Conservation (phyloP, 2,888 invertebrate species). For the Melanotus villosus region DNA sequence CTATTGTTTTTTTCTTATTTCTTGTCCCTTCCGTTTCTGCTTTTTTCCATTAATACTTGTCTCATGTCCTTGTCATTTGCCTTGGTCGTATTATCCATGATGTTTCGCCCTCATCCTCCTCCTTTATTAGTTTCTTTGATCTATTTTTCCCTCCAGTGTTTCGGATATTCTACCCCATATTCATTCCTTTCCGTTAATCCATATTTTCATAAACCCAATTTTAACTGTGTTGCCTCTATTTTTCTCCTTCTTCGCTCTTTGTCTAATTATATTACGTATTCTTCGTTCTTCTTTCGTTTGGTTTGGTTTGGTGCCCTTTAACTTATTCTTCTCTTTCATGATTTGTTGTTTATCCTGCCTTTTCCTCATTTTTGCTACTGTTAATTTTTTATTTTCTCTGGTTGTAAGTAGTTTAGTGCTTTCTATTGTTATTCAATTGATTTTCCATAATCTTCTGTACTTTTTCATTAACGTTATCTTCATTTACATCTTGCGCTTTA, state of each 20-base stretch:
- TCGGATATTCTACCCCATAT: slow-evolving; percentile 2
- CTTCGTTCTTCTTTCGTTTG: slow-evolving; percentile 26
- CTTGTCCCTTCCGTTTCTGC: slow-evolving; percentile 3
- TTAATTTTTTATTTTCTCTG: slow-evolving; percentile 2
- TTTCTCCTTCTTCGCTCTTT: slow-evolving; percentile 4
- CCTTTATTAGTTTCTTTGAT: slow-evolving; percentile 3
- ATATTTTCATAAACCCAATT: slow-evolving; percentile 21
- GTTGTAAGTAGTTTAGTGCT: slow-evolving; percentile 12
- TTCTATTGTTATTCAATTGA: slow-evolving; percentile 13
- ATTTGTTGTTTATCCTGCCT: neutral
- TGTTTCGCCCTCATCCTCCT: slow-evolving; percentile 7
- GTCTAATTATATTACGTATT: slow-evolving; percentile 18
- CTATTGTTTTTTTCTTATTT: slow-evolving; percentile 10
- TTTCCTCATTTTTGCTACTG: slow-evolving; percentile 7
- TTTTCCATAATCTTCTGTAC: slow-evolving; percentile 4
- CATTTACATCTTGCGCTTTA: neutral
- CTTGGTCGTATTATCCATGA: neutral
- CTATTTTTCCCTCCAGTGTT: slow-evolving; percentile 14
- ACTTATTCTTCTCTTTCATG: slow-evolving; percentile 12
- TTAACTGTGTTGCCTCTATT: too few relatives aligned
- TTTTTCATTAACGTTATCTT: slow-evolving; percentile 5
- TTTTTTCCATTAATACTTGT: slow-evolving; percentile 20
- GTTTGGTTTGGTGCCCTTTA: neutral
- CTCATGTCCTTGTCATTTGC: slow-evolving; percentile 11
- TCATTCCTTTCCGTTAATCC: slow-evolving; percentile 15